phyloP scores from a whole-genome alignment of 1,140 invertebrate genomes.

The Chlorops oryzae region DNA sequence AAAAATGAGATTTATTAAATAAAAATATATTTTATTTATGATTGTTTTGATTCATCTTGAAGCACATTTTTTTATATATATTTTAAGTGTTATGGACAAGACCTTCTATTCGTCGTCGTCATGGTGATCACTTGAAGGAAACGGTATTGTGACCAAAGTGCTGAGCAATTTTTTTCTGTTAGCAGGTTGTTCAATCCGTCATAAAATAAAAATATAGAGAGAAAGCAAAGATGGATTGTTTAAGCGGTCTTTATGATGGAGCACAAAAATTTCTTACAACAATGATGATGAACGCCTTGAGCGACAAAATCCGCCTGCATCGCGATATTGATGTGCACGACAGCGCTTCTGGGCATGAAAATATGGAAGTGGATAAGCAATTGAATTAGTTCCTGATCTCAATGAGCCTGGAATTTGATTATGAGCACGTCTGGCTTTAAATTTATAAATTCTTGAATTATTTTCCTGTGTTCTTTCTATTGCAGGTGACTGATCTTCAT shows the following conservation, averaged over 20 bases:
- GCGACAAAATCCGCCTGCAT: slow-evolving; percentile 31
- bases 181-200: no score
- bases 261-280: slow-evolving; percentile 28
- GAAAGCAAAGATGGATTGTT: no score
- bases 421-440: slow-evolving; percentile 32
- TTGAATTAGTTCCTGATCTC: slow-evolving; percentile 4
- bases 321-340: slow-evolving; percentile 30
- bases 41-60: no score
- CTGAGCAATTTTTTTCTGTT: slow-evolving; percentile 34
- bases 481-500: slow-evolving; percentile 8
- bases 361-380: background rate
- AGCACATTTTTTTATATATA: no score
- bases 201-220: no score
- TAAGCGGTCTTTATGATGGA: slow-evolving; percentile 16
- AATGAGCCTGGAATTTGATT: slow-evolving; percentile 1
- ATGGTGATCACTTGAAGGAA: no score
- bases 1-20: no score
- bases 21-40: no score
- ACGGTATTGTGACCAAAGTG: slow-evolving; percentile 35
- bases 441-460: slow-evolving; percentile 38
- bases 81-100: no score
- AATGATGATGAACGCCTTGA: slow-evolving; percentile 28
- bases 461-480: slow-evolving; percentile 21
- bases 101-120: no score
- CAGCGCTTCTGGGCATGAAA: slow-evolving; percentile 16